phyloP scores from a whole-genome alignment of 2,797 vertebrate genomes.

The Catamblyrhynchus diadema region DNA sequence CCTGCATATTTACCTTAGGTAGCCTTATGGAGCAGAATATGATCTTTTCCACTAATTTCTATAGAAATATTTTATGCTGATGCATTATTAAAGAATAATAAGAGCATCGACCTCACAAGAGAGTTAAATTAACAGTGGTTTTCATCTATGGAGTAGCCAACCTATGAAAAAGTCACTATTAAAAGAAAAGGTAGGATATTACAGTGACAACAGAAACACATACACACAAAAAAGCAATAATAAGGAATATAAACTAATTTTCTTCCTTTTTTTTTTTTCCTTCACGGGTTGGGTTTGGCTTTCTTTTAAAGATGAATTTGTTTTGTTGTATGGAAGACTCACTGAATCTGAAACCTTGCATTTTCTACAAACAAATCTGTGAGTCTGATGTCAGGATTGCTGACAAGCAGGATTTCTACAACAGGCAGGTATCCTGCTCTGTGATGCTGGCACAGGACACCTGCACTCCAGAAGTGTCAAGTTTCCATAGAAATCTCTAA shows the following conservation, averaged over 20 bases:
- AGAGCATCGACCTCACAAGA: accelerated
- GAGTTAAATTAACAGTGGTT: neutral
- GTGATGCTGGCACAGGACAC: accelerated
- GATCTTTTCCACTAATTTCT: neutral
- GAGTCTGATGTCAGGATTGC: neutral
- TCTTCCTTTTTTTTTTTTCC: neutral
- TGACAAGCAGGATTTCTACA: neutral
- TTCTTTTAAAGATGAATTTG: neutral
- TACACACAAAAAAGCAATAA: neutral
- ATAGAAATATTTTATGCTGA: neutral
- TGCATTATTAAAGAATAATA: neutral
- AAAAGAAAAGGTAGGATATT: neutral
- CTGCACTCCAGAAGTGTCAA: neutral
- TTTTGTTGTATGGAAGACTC: neutral
- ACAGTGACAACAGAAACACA: neutral
- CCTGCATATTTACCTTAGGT: neutral
- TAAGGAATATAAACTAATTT: neutral
- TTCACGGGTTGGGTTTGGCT: neutral
- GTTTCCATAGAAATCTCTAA: neutral
- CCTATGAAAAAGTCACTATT: neutral
- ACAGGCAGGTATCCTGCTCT: accelerated
- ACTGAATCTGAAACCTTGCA: neutral
- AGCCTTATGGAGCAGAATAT: neutral
- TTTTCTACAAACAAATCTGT: neutral
- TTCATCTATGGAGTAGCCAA: neutral